These are phyloP conservation scores for Rhabdomys pumilio DNA, from an alignment of 2,797 vertebrate genomes.

Conservation along the genomic window DNA sequence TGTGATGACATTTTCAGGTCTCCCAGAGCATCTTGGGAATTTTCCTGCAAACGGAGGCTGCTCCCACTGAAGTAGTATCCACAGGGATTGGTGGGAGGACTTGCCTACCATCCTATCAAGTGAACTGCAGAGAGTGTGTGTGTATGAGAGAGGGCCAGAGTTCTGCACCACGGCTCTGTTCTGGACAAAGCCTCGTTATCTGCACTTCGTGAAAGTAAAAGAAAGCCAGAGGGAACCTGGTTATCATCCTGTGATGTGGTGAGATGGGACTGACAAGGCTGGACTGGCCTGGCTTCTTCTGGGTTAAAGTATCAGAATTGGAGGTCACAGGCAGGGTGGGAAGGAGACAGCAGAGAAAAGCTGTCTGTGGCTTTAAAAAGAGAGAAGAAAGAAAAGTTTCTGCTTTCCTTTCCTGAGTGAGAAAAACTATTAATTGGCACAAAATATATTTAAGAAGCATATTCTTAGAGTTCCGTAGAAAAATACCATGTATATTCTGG, in stretches of 20 bases:
- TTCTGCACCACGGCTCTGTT: background rate
- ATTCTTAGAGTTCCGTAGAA: conserved; percentile 91
- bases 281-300: conserved; percentile 70
- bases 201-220: conserved; percentile 54
- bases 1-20: conserved; percentile 59
- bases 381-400: conserved; percentile 80
- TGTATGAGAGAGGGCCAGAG: background rate
- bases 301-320: conserved; percentile 73
- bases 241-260: conserved; percentile 61
- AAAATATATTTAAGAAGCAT: conserved; percentile 91
- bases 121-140: background rate
- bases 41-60: conserved; percentile 21
- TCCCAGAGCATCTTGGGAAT: conserved; percentile 69
- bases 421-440: conserved; percentile 89
- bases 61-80: background rate
- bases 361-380: conserved; percentile 68
- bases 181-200: conserved; percentile 40
- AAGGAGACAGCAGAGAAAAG: conserved; percentile 75
- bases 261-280: conserved; percentile 73
- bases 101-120: background rate
- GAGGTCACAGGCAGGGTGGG: conserved; percentile 76
- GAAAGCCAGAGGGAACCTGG: conserved; percentile 74
- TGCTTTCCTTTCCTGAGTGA: conserved; percentile 83
- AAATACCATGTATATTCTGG: conserved; percentile 91
- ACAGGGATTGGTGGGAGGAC: background rate